These are phyloP conservation scores for Tiliacea citrago DNA, from an alignment of 2,888 invertebrate species.

Conservation along the genomic window DNA sequence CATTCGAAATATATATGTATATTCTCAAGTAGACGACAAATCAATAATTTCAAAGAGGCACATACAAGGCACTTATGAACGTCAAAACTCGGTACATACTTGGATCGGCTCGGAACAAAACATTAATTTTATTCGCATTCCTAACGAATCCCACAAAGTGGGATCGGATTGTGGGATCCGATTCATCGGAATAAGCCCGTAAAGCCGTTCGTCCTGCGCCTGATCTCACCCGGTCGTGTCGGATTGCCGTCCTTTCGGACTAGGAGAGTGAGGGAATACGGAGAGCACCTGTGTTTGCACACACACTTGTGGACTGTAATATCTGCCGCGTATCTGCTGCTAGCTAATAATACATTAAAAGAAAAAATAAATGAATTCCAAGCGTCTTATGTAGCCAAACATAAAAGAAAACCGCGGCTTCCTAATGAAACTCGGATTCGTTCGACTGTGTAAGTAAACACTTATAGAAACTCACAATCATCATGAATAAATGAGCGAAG, in stretches of 20 bases:
- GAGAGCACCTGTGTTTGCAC: no score
- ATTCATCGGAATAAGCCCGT: no score
- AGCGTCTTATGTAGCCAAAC: background rate
- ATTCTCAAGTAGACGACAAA: no score
- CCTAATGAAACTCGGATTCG: background rate
- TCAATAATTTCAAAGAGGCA: no score
- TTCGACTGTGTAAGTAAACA: slow-evolving; percentile 7
- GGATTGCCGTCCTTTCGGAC: background rate
- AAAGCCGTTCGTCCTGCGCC: background rate
- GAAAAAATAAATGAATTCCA: background rate
- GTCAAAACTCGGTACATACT: no score
- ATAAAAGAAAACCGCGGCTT: no score
- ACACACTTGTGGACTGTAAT: background rate
- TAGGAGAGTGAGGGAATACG: background rate
- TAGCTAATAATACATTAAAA: background rate
- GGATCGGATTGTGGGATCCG: background rate
- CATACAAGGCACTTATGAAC: no score
- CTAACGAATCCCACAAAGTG: no score
- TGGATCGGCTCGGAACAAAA: no score
- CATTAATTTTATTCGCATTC: no score
- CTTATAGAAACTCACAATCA: background rate
- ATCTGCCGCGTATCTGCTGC: background rate
- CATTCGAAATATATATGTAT: no score
- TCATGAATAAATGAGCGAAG: background rate
- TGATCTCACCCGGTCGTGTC: no score